A percentile compares a stretch with the other conserved stretches of the same genome.
Conservation (phyloP, 1,140 invertebrate species). For the Portunus trituberculatus region DNA sequence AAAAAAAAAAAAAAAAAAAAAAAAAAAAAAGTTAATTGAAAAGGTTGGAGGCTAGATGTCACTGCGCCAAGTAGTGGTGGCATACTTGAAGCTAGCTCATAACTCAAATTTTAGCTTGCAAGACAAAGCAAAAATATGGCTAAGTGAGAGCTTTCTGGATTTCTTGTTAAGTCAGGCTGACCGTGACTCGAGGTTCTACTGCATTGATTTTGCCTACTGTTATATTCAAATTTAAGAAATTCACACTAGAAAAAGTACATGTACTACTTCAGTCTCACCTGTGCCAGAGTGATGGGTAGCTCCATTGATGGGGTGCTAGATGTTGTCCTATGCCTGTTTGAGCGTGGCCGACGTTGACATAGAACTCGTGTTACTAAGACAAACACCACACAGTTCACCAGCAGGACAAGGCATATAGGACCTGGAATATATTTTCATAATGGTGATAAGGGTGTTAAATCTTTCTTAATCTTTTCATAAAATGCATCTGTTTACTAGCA, state of each 20-base stretch:
- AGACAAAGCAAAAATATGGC: too few species aligned
- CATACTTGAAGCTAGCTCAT: too few species aligned
- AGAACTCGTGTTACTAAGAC: slow-evolving; percentile 82
- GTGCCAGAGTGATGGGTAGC: slow-evolving; percentile 46
- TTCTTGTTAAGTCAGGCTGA: too few species aligned
- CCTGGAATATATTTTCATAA: slow-evolving; percentile 70
- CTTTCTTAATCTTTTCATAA: neutral
- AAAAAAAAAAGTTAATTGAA: too few species aligned
- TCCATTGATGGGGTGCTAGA: slow-evolving; percentile 39
- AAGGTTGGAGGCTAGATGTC: too few species aligned
- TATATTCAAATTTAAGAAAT: neutral
- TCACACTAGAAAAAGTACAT: neutral
- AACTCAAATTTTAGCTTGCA: too few species aligned
- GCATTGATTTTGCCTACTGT: neutral
- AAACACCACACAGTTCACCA: slow-evolving; percentile 82
- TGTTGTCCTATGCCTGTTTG: slow-evolving; percentile 40
- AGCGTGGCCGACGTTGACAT: slow-evolving; percentile 79
- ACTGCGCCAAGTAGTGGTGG: too few species aligned
- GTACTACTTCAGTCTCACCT: slow-evolving; percentile 47
- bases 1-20: too few species aligned
- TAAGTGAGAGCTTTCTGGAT: too few species aligned
- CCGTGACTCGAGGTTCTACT: neutral
- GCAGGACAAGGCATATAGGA: slow-evolving; percentile 81
- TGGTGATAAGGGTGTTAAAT: too few species aligned
- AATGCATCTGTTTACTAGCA: neutral